phyloP scores from a whole-genome alignment of 2,797 vertebrate genomes.

The Anisognathus igniventris region DNA sequence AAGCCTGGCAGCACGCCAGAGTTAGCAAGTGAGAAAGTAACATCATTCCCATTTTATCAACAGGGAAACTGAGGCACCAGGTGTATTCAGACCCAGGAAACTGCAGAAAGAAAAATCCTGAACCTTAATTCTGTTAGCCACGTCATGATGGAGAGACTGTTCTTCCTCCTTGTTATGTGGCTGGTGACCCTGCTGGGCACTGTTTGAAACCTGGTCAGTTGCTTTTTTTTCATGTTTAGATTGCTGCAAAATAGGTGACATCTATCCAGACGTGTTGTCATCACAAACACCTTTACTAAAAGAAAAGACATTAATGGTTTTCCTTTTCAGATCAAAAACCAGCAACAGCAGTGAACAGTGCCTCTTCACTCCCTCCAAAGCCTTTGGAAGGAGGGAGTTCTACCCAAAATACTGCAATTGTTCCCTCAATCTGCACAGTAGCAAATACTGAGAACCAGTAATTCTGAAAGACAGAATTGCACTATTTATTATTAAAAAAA shows the following conservation, averaged over 20 bases:
- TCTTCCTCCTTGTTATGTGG: neutral
- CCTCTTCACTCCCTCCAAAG: neutral
- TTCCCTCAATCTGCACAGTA: neutral
- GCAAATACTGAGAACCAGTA: neutral
- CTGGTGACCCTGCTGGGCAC: neutral
- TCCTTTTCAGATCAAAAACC: neutral
- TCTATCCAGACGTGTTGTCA: neutral
- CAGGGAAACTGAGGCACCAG: slow-evolving; percentile 21
- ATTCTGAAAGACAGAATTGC: neutral
- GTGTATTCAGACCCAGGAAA: neutral
- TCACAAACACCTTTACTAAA: neutral
- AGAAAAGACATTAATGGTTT: neutral
- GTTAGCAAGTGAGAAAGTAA: neutral
- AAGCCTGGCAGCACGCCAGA: neutral
- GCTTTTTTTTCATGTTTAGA: neutral
- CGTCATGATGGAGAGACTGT: neutral
- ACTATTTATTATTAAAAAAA: neutral
- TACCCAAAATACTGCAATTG: neutral
- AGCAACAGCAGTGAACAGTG: neutral
- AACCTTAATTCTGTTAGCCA: neutral
- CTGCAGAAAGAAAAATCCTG: neutral
- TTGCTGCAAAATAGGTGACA: neutral
- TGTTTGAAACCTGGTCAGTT: neutral
- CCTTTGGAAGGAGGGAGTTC: neutral
- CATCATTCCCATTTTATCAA: neutral